Conservation (phyloP, 2,113 vertebrate species). For the Tringa solitaria region DNA sequence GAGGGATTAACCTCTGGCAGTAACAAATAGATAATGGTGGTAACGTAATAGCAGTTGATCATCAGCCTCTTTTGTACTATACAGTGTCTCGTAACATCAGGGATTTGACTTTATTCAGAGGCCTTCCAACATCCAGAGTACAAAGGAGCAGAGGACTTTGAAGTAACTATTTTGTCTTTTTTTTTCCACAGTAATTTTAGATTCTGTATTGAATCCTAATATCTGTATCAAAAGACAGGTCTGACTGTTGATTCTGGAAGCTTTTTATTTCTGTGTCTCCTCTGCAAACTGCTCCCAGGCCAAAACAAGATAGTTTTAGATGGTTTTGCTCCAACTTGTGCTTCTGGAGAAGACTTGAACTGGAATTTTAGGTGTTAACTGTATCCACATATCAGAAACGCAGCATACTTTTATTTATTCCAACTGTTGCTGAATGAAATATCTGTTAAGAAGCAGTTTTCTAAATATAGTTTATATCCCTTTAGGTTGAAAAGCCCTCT, state of each 20-base stretch:
- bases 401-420: neutral
- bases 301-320: neutral
- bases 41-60: neutral
- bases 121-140: neutral
- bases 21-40: neutral
- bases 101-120: neutral
- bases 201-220: neutral
- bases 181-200: neutral
- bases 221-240: neutral
- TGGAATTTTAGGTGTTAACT: neutral
- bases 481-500: constrained; percentile 84
- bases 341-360: neutral
- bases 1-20: neutral
- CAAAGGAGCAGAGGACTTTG: neutral
- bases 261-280: neutral
- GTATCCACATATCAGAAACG: neutral
- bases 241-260: neutral
- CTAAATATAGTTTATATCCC: neutral
- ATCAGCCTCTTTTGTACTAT: neutral
- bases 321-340: neutral
- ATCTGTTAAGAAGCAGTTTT: neutral
- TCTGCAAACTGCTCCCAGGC: neutral
- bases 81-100: neutral
- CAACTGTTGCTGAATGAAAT: neutral
- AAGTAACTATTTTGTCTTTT: neutral